A percentile compares a stretch with the other conserved stretches of the same genome.
phyloP scores from a whole-genome alignment of 2,888 invertebrate genomes.

The Sceliomorpha sp. region DNA sequence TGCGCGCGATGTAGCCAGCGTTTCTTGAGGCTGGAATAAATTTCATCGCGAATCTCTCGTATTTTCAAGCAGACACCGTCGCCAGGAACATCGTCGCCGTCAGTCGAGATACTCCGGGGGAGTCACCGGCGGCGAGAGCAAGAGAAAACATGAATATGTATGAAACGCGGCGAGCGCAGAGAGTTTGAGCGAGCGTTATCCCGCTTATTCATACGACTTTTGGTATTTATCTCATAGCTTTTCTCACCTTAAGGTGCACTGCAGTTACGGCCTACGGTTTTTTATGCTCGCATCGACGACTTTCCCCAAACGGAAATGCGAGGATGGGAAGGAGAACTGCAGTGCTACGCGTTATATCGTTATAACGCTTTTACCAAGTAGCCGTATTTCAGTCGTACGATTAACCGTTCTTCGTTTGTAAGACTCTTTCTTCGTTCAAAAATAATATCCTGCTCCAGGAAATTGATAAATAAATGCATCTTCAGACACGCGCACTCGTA shows the following conservation, averaged over 20 bases:
- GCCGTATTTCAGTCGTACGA: too few species aligned
- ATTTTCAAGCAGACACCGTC: slow-evolving; percentile 49
- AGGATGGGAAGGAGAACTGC: too few species aligned
- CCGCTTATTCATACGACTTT: slow-evolving; percentile 74
- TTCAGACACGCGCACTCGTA: neutral
- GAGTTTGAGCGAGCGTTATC: slow-evolving; percentile 64
- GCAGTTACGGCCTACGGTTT: too few species aligned
- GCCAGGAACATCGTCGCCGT: slow-evolving; percentile 55
- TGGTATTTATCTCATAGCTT: slow-evolving; percentile 75
- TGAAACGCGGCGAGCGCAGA: slow-evolving; percentile 62
- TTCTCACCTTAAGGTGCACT: slow-evolving; percentile 64
- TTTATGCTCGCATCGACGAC: slow-evolving; percentile 8
- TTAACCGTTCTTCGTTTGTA: too few species aligned
- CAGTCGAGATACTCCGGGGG: slow-evolving; percentile 37
- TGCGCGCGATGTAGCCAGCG: slow-evolving; percentile 36
- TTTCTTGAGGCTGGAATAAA: slow-evolving; percentile 56
- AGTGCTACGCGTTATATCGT: too few species aligned
- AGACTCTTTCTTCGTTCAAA: neutral
- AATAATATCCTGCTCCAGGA: neutral
- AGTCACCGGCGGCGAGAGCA: slow-evolving; percentile 52
- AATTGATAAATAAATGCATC: neutral
- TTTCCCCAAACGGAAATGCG: too few species aligned
- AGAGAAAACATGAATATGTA: slow-evolving; percentile 69
- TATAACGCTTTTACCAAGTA: slow-evolving; percentile 1
- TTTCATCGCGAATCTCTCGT: slow-evolving; percentile 52